A percentile compares a stretch with the other conserved stretches of the same genome.
These are phyloP conservation scores for Philereme vetulata DNA, from an alignment of 2,888 invertebrate species.

Conservation along the genomic window DNA sequence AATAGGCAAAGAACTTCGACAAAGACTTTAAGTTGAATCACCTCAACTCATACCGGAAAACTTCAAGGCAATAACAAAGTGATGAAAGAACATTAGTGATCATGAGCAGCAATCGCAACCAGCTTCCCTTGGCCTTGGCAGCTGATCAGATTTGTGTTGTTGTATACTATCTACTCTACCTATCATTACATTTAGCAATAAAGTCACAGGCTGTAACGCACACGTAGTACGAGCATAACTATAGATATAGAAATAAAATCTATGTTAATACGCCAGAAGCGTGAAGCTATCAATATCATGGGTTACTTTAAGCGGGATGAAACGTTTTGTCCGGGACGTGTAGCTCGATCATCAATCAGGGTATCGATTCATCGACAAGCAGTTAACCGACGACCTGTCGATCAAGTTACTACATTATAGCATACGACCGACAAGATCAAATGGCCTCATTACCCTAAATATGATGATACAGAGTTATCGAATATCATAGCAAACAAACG, in stretches of 20 bases:
- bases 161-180: conserved; percentile 34
- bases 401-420: conserved; percentile 48
- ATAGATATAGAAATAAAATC: conserved; percentile 12
- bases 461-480: conserved; percentile 45
- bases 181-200: conserved; percentile 55
- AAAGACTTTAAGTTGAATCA: conserved; percentile 21
- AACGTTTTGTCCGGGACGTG: conserved; percentile 35
- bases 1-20: neutral
- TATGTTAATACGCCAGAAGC: conserved; percentile 11
- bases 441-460: conserved; percentile 47
- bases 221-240: conserved; percentile 17
- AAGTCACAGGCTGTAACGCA: conserved; percentile 48
- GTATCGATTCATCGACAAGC: conserved; percentile 43
- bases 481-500: conserved; percentile 41
- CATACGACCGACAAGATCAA: conserved; percentile 42
- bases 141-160: conserved; percentile 48
- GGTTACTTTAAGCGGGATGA: conserved; percentile 26
- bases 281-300: conserved; percentile 4
- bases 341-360: conserved; percentile 44
- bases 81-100: conserved; percentile 30
- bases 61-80: conserved; percentile 35
- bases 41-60: conserved; percentile 22
- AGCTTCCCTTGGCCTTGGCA: conserved; percentile 55
- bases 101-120: conserved; percentile 39
- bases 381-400: conserved; percentile 46